phyloP scores from a whole-genome alignment of 2,888 invertebrate genomes.

The Drosophila sordidula region DNA sequence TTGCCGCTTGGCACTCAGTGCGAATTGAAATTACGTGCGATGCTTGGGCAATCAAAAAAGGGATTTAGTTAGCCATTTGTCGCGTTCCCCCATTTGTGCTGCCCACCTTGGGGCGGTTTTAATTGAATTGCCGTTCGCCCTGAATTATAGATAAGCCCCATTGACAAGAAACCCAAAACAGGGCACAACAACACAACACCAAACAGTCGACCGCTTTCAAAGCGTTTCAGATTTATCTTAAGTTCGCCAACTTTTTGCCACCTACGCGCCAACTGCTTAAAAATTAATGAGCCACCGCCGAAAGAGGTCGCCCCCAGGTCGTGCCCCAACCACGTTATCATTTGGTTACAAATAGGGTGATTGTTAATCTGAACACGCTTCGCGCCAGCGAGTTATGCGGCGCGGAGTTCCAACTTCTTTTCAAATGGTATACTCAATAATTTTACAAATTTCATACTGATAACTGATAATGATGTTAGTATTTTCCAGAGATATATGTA shows the following conservation, averaged over 20 bases:
- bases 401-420: not conserved
- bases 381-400: constrained; percentile 3
- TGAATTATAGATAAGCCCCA: constrained; percentile 67
- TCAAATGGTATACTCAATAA: not conserved
- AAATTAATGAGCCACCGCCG: constrained; percentile 60
- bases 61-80: constrained; percentile 56
- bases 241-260: constrained; percentile 57
- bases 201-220: constrained; percentile 32
- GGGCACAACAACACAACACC: constrained; percentile 1
- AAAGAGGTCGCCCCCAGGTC: constrained; percentile 26
- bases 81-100: constrained; percentile 12
- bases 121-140: constrained; percentile 65
- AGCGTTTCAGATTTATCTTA: constrained; percentile 51
- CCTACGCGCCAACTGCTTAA: constrained; percentile 51
- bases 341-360: constrained; percentile 3
- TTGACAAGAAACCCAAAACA: constrained; percentile 49
- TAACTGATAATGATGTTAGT: too few relatives aligned
- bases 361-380: constrained; percentile 35
- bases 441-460: not conserved
- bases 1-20: constrained; percentile 24
- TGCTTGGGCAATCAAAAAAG: constrained; percentile 59
- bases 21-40: constrained; percentile 67
- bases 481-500: too few relatives aligned
- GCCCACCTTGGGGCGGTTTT: constrained; percentile 57
- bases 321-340: not conserved